Evolutionary conservation across 2,113 vertebrate genomes (phyloP).

Genomic region (Barbus barbus): DNA sequence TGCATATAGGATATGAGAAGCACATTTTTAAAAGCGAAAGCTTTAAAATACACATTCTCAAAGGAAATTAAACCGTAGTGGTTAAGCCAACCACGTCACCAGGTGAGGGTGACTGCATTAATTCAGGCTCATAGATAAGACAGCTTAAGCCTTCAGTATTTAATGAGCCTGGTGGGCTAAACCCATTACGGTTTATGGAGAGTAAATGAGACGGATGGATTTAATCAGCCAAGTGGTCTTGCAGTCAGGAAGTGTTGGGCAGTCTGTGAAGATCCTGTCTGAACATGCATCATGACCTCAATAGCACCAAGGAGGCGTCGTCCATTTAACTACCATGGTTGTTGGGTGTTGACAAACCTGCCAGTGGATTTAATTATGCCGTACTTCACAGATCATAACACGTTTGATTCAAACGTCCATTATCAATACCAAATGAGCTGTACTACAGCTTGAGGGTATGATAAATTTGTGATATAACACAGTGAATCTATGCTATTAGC

Average conservation of each 20-base stretch:
- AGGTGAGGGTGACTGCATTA: neutral
- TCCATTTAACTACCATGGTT: neutral
- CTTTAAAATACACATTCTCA: neutral
- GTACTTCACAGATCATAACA: neutral
- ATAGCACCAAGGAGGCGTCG: neutral
- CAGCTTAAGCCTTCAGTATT: slow-evolving; percentile 7
- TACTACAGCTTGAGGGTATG: neutral
- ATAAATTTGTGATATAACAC: neutral
- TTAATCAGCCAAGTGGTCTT: neutral
- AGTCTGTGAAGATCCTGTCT: neutral
- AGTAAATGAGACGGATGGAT: neutral
- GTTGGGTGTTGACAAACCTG: neutral
- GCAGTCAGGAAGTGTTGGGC: neutral
- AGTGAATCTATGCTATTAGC: neutral
- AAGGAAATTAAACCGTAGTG: neutral
- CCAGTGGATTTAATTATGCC: neutral
- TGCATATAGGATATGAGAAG: neutral
- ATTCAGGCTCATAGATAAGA: neutral
- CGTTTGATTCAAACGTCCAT: neutral
- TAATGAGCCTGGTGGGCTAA: neutral
- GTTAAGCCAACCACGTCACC: neutral
- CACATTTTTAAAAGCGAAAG: neutral
- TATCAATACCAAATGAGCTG: neutral
- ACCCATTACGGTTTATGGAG: neutral
- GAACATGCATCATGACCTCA: neutral